Evolutionary conservation across 2,113 vertebrate genomes (phyloP), one percentile per base, ranked within the genome.

Genomic region (Bujurquina vittata): DNA sequence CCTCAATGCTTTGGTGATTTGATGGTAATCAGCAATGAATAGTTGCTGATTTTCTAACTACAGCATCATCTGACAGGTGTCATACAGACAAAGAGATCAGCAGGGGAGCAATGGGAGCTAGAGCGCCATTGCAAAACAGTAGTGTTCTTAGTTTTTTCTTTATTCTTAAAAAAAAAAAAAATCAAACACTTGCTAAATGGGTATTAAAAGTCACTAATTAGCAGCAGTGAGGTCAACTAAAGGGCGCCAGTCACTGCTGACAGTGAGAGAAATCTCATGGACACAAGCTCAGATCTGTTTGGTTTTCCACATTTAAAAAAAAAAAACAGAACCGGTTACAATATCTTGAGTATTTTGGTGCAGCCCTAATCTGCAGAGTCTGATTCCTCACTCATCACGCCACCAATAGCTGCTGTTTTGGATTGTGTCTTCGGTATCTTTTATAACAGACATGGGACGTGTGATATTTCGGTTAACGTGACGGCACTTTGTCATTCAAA

Each of bases 341-440:
- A 7, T 52, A 31, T 52, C 23, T 3, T 3, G 10, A 72, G 46
- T 72, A 33, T 54, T 54, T 72, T 46, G 26, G 67, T 54, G 40
- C 46, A 29, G 73, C 78, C 65, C 43, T 69, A 69, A 52, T 69
- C 43, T 31, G 65, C 26, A 73, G 12, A 60, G 58, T 77, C 67
- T 57, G 61, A 85, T 80, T 84, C 74, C 80, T 67, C 72, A 87
- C 52, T 73, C 43, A 29, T 75, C 77, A 52, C 79, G 46, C 86
- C 83, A 79, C 54, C 55, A 55, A 49, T 75, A 81, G 78, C 84
- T 84, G 84, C 89, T 89, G 84, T 77, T 77, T 80, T 77, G 79
- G 81, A 84, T 83, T 61, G 55, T 75, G 67, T 80, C 58, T 63
- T 75, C 79, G 40, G 33, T 59, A 75, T 88, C 72, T 79, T 40